Conservation (phyloP, 2,113 vertebrate genomes). For the Labrus mixtus region DNA sequence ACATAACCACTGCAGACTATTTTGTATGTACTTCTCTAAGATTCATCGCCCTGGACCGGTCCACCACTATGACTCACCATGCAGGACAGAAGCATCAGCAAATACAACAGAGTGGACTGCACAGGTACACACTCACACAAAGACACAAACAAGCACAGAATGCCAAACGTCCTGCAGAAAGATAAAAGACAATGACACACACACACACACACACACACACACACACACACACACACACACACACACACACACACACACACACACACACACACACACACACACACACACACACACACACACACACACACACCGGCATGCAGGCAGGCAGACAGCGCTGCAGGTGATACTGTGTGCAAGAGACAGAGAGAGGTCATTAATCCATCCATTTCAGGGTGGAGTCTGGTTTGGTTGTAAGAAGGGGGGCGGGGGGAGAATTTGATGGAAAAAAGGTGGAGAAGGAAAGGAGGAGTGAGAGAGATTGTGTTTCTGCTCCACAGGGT, state of each 20-base stretch:
- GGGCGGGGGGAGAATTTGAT: conserved; percentile 39
- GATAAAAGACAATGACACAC: conserved; percentile 17
- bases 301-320: no score
- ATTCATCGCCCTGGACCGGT: conserved; percentile 39
- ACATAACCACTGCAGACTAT: conserved; percentile 68
- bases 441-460: conserved; percentile 44
- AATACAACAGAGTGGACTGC: conserved; percentile 28
- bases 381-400: conserved; percentile 66
- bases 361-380: conserved; percentile 80
- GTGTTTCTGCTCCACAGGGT: conserved; percentile 66
- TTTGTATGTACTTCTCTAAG: conserved; percentile 50
- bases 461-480: conserved; percentile 59
- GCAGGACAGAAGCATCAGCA: conserved; percentile 16
- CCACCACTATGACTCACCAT: conserved; percentile 59
- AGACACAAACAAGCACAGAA: conserved; percentile 12
- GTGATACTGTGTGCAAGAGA: conserved; percentile 40
- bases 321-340: conserved; percentile 26
- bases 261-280: no score
- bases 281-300: no score
- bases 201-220: no score
- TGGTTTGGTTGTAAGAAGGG: conserved; percentile 32
- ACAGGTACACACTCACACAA: conserved; percentile 11
- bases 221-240: no score
- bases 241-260: no score
- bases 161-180: conserved; percentile 9